Conservation (phyloP, 2,797 vertebrate genomes). For the Ptychobarbus kaznakovi region DNA sequence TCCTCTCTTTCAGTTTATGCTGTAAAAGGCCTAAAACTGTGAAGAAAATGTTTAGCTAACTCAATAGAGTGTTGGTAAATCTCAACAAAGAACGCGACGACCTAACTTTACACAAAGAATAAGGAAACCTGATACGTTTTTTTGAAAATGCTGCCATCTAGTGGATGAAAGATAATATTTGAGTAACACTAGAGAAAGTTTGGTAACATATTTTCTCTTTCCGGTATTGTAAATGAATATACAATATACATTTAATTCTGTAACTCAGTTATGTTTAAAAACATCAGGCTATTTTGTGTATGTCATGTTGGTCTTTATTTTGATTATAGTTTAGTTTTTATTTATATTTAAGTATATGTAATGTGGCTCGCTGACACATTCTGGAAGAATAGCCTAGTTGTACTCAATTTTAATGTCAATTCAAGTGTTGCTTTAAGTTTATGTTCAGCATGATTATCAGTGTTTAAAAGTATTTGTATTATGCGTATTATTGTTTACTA, state of each 20-base stretch:
- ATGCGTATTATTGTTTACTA: background rate
- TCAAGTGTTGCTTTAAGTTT: no score
- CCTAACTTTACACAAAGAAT: background rate
- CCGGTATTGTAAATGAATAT: background rate
- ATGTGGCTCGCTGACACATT: background rate
- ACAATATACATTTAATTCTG: background rate
- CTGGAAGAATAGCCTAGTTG: background rate
- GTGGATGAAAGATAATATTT: slow-evolving; percentile 48
- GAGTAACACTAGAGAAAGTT: background rate
- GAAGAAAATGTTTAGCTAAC: background rate
- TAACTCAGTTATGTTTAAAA: background rate
- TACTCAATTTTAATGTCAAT: background rate
- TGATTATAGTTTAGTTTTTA: background rate
- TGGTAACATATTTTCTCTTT: background rate
- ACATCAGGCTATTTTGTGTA: background rate
- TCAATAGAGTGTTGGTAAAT: background rate
- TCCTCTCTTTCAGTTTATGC: background rate
- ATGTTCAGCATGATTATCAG: background rate
- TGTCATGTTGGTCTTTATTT: background rate
- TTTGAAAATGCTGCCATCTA: slow-evolving; percentile 69
- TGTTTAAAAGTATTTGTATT: background rate
- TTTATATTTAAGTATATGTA: background rate
- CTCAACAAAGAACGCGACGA: background rate
- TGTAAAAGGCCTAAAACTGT: background rate
- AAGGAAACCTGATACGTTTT: background rate